Conservation (phyloP, 2,797 vertebrate species). For the Hippocampus kuda region DNA sequence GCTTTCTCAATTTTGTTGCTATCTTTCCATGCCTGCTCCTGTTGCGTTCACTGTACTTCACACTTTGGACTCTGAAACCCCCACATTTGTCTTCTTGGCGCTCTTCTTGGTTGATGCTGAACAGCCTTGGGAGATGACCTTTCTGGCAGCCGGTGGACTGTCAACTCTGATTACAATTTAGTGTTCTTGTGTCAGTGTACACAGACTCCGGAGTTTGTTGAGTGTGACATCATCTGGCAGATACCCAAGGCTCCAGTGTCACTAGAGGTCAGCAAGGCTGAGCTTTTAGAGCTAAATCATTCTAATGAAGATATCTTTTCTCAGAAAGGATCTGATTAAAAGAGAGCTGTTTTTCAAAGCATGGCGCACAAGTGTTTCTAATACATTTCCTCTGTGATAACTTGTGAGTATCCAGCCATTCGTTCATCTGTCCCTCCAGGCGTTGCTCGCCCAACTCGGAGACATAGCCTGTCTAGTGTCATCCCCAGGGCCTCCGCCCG, state of each 20-base stretch:
- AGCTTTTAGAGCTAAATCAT: conserved; percentile 58
- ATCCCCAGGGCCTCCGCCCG: too few species aligned
- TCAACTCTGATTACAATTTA: conserved; percentile 55
- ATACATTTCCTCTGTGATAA: conserved; percentile 14
- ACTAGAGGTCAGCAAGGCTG: conserved; percentile 51
- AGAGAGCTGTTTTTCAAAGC: conserved; percentile 22
- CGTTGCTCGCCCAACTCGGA: too few species aligned
- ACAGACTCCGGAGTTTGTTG: conserved; percentile 39
- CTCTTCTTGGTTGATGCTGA: conserved; percentile 37
- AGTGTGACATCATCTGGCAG: conserved; percentile 53
- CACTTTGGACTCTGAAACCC: conserved; percentile 53
- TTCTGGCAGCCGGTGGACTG: conserved; percentile 54
- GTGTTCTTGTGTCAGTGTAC: conserved; percentile 40
- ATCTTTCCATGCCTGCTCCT: conserved; percentile 27
- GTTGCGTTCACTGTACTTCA: conserved; percentile 43
- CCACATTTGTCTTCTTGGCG: conserved; percentile 40
- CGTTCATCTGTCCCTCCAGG: too few species aligned
- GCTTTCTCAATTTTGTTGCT: conserved; percentile 23
- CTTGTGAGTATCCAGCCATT: too few species aligned
- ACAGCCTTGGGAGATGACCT: conserved; percentile 57
- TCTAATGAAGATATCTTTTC: conserved; percentile 46
- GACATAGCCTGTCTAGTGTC: too few species aligned
- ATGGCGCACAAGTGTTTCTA: conserved; percentile 17
- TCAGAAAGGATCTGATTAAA: conserved; percentile 50
- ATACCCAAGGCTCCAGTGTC: conserved; percentile 42